Evolutionary conservation across 2,797 vertebrate species (phyloP), one percentile per base, ranked within the genome.

Genomic region (Lepus townsendii): DNA sequence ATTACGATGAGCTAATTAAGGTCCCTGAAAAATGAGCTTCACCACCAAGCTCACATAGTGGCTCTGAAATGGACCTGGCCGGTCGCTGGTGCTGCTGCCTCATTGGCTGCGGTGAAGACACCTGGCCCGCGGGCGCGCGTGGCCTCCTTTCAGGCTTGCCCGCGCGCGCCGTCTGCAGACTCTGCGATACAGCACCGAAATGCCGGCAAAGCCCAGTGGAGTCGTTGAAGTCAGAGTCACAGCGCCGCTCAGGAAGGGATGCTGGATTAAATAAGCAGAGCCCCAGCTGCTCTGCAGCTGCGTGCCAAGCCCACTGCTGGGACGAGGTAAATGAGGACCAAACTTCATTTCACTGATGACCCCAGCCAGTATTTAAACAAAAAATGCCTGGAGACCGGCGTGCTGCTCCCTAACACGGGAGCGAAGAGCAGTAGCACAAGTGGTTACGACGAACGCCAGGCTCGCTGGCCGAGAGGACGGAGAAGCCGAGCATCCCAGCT

Each of bases 221-320:
- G 96, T 87, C 90, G 7, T 96, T 95, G 96, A 88, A 93, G 94
- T 82, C 17, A 76, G 85, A 95, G 88, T 92, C 96, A 96, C 96
- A 94, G 0, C 75, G 95, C 91, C 88, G 91, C 95, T 97, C 93
- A 93, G 96, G 96, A 97, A 97, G 90, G 90, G 94, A 88, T 92
- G 96, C 96, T 96, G 96, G 95, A 96, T 96, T 96, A 97, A 97
- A 96, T 96, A 96, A 94, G 95, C 96, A 92, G 93, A 96, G 79
- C 75, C 93, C 95, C 96, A 95, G 96, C 96, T 92, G 95, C 20
- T 95, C 95, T 90, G 96, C 87, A 92, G 97, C 96, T 96, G 96
- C 0, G 7, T 92, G 92, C 96, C 96, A 97, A 91, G 96, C 85
- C 90, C 63, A 83, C 94, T 92, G 97, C 97, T 91, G 94, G 88